A percentile compares a stretch with the other conserved stretches of the same genome.
Evolutionary conservation across 2,888 invertebrate genomes (phyloP).

Genomic region (Lasioglossum malachurum): DNA sequence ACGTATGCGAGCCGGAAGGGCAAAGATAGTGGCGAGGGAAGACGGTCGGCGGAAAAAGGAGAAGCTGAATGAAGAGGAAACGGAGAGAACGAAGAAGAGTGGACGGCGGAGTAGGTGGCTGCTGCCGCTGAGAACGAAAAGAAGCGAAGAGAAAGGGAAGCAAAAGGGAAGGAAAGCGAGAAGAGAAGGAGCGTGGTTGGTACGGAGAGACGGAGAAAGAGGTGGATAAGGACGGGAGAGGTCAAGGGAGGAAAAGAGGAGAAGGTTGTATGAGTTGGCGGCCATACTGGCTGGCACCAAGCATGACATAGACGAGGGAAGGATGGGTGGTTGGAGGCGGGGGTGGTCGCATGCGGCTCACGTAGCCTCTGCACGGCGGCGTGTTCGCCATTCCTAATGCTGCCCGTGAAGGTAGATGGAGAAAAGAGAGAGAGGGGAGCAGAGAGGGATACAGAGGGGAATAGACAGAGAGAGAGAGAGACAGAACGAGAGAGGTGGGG

Average conservation of each 20-base stretch:
- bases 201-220: constrained; percentile 51
- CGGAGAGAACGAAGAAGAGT: constrained; percentile 43
- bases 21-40: constrained; percentile 62
- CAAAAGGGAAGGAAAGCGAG: constrained; percentile 51
- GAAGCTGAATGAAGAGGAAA: constrained; percentile 64
- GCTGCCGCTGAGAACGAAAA: constrained; percentile 22
- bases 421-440: constrained; percentile 57
- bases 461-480: constrained; percentile 42
- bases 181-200: constrained; percentile 47
- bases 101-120: constrained; percentile 25
- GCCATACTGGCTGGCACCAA: constrained; percentile 83
- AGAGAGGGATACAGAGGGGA: constrained; percentile 14
- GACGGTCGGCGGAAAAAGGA: constrained; percentile 53
- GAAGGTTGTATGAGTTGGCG: constrained; percentile 81
- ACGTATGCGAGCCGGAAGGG: constrained; percentile 70
- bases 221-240: constrained; percentile 65
- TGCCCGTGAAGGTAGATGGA: constrained; percentile 79
- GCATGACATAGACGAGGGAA: constrained; percentile 77
- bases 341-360: constrained; percentile 86
- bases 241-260: constrained; percentile 79
- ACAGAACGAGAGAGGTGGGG: constrained; percentile 38
- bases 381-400: constrained; percentile 88
- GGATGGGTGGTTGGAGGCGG: constrained; percentile 77
- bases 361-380: constrained; percentile 87
- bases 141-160: constrained; percentile 14